Percentiles rank a stretch among this genome's conserved stretches.
Evolutionary conservation across 1,140 invertebrate genomes (phyloP).

Genomic region (Solenopsis fugax): DNA sequence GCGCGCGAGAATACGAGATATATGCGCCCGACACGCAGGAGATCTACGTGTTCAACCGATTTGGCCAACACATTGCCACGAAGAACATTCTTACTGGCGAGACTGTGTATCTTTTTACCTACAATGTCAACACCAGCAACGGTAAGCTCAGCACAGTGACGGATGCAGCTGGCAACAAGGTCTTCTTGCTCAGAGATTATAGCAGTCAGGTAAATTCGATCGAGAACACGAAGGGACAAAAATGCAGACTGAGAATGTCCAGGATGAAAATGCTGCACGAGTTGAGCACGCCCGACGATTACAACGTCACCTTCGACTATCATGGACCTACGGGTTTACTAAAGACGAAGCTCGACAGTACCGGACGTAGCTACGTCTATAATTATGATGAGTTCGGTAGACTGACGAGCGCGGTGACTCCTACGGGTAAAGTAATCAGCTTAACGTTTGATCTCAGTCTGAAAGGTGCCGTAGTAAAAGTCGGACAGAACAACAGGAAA

Average conservation of each 20-base stretch:
- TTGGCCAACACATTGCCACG: constrained; percentile 97
- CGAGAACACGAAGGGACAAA: constrained; percentile 97
- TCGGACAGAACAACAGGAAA: constrained; percentile 93
- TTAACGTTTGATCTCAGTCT: constrained; percentile 95
- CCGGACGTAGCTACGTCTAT: constrained; percentile 96
- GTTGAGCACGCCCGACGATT: constrained; percentile 95
- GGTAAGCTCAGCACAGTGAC: constrained; percentile 97
- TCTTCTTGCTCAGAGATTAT: constrained; percentile 95
- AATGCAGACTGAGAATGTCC: constrained; percentile 95
- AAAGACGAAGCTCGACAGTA: constrained; percentile 95
- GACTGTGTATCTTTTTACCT: constrained; percentile 96
- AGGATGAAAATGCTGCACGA: constrained; percentile 96
- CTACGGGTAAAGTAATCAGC: constrained; percentile 95
- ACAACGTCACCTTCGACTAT: constrained; percentile 97
- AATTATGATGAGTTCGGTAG: constrained; percentile 98
- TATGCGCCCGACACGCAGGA: constrained; percentile 98
- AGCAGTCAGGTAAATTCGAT: constrained; percentile 96
- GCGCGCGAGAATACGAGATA: constrained; percentile 96
- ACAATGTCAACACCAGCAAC: constrained; percentile 98
- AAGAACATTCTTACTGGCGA: constrained; percentile 97
- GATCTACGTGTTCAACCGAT: constrained; percentile 98
- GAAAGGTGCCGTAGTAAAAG: constrained; percentile 95
- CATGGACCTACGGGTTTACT: constrained; percentile 95
- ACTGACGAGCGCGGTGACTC: constrained; percentile 95
- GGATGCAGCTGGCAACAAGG: constrained; percentile 97